Base-by-base conservation (phyloP, 2,888 invertebrate species). In the Andricus quercusramuli region DNA sequence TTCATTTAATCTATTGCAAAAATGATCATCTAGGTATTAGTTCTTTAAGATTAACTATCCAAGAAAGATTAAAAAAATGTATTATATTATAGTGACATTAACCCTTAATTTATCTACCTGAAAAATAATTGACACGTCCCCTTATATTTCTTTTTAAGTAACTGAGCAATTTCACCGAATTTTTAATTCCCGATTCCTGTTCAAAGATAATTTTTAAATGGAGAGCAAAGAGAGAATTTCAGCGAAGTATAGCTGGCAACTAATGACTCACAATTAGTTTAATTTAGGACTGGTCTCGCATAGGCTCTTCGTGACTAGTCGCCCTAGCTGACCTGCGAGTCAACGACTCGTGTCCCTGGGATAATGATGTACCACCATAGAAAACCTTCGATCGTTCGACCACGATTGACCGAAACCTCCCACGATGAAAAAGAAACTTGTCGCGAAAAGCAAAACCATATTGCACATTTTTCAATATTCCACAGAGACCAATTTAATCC, bases 261-360 rank as follows among this genome's bases (percentile, higher is more conserved):
- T 67, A 67, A 67, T 67, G 67, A 67, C 67, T 67, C 41, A 44
- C 67, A 67, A 67, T 67, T 67, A 67, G 41, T 67, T 67, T 67
- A 67, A 67, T 67, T 67, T 67, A 67, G 32, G 67, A 41, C 67
- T 67, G 44, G 67, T 67, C 67, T 22, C 22, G 22, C 41, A 41
- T 29, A 67, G 67, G 41, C 41, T 56, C 41, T 67, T 67, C 67
- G 67, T 67, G 67, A 67, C 67, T 67, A 67, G 41, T 67, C 67
- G 41, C 41, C 41, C 41, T 22, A 67, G 20, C 67, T 67, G 41
- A 67, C 67, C 67, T 67, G 15, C 13, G 67, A 67, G 41, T 67
- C 67, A 67, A 67, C 67, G 67, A 67, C 67, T 67, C 67, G 67
- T 44, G 32, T 67, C 67, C 32, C 66, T 67, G 67, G 41, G 41